Evolutionary conservation across 2,113 vertebrate genomes (phyloP).

Genomic region (Oryzias javanicus): DNA sequence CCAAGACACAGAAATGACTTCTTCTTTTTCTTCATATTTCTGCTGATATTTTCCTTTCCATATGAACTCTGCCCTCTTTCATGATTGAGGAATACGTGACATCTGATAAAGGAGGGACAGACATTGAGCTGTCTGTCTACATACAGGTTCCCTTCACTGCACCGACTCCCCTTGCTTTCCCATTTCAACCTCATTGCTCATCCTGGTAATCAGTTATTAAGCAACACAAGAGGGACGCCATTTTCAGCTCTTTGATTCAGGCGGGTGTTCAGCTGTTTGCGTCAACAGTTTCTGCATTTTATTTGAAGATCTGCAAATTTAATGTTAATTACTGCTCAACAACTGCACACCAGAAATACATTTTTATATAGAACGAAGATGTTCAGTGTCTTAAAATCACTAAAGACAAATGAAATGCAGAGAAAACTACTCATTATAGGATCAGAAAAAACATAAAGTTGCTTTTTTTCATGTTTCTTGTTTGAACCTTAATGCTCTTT

Average conservation of each 20-base stretch:
- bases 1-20: too few species aligned
- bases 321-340: too few species aligned
- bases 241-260: constrained; percentile 31
- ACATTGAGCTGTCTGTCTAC: not conserved
- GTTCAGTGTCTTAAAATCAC: too few species aligned
- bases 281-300: not conserved
- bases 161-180: not conserved
- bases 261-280: constrained; percentile 19
- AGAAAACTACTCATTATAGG: too few species aligned
- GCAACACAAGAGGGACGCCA: constrained; percentile 24
- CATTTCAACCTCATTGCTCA: constrained; percentile 26
- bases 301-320: not conserved
- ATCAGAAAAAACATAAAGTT: too few species aligned
- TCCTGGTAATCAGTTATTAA: constrained; percentile 30
- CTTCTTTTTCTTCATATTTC: too few species aligned
- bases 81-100: not conserved
- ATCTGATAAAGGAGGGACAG: not conserved
- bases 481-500: too few species aligned
- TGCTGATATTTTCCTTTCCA: too few species aligned
- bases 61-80: not conserved
- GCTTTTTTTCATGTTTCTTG: too few species aligned
- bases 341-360: too few species aligned
- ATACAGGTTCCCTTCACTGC: not conserved
- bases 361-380: too few species aligned
- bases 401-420: too few species aligned